phyloP scores from a whole-genome alignment of 2,888 invertebrate genomes.

The Limnephilus lunatus region DNA sequence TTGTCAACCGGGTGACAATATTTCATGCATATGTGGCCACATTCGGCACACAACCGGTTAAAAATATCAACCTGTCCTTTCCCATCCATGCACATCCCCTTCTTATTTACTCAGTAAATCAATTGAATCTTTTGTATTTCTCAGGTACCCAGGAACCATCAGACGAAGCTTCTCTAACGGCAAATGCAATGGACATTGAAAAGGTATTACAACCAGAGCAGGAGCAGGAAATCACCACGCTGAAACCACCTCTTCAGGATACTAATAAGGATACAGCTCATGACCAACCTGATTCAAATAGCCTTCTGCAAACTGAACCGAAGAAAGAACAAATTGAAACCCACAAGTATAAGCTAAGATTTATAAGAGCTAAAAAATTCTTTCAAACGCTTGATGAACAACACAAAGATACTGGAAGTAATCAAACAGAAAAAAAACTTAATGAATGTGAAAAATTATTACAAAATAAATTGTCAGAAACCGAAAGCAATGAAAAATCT shows the following conservation, averaged over 20 bases:
- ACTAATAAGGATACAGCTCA: not conserved
- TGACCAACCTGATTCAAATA: not conserved
- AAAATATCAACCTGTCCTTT: not conserved
- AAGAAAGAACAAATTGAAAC: conserved; percentile 26
- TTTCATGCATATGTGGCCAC: too few relatives aligned
- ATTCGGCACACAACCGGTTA: too few relatives aligned
- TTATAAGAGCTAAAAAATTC: conserved; percentile 75
- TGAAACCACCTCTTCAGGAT: not conserved
- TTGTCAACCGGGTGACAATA: too few relatives aligned
- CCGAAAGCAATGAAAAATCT: not conserved
- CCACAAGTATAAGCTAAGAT: conserved; percentile 74
- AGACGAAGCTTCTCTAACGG: conserved; percentile 37
- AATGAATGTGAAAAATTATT: conserved; percentile 74
- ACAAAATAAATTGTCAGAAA: conserved; percentile 65
- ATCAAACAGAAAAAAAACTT: conserved; percentile 71
- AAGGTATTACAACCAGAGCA: not conserved
- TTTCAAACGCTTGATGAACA: conserved; percentile 76
- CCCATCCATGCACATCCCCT: not conserved
- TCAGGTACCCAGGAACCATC: conserved; percentile 44
- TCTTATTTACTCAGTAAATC: not conserved
- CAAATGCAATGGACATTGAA: conserved; percentile 9
- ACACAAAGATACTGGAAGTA: conserved; percentile 68
- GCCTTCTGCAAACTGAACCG: not conserved
- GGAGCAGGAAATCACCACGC: not conserved
- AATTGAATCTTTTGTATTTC: not conserved